These are phyloP conservation scores for Ceyx margarethae DNA, from an alignment of 2,113 vertebrate genomes.

Conservation along the genomic window DNA sequence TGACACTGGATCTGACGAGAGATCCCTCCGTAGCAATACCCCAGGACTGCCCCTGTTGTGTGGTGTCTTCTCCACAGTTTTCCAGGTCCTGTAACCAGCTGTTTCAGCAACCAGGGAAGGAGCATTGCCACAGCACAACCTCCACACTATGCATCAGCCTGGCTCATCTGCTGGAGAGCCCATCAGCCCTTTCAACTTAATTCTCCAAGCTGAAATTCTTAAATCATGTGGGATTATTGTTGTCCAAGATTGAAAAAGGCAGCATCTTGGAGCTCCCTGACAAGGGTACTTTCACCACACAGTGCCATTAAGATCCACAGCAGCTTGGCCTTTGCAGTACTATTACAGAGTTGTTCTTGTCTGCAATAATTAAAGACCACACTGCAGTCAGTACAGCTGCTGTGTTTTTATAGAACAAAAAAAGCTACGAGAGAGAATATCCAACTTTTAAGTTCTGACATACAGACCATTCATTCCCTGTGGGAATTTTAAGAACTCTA, in stretches of 20 bases:
- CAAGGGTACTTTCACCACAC: slow-evolving; percentile 9
- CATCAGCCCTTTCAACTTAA: background rate
- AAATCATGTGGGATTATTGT: background rate
- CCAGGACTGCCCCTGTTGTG: background rate
- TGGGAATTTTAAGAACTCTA: background rate
- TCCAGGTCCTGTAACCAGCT: background rate
- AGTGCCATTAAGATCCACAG: slow-evolving; percentile 10
- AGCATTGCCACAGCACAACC: background rate
- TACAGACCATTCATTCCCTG: background rate
- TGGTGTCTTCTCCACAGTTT: background rate
- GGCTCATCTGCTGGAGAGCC: background rate
- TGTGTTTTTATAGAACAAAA: background rate
- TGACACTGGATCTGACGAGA: background rate
- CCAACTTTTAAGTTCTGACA: background rate
- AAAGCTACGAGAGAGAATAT: background rate
- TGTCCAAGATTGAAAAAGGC: background rate
- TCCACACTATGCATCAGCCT: background rate
- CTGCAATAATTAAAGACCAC: slow-evolving; percentile 32
- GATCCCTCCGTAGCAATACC: background rate
- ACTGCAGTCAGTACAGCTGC: background rate
- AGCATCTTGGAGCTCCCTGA: background rate
- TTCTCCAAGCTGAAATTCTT: background rate
- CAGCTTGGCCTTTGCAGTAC: background rate
- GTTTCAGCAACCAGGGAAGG: background rate
- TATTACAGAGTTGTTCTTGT: slow-evolving; percentile 38